phyloP scores from a whole-genome alignment of 2,797 vertebrate genomes.

The Enteromius trimaculatus region DNA sequence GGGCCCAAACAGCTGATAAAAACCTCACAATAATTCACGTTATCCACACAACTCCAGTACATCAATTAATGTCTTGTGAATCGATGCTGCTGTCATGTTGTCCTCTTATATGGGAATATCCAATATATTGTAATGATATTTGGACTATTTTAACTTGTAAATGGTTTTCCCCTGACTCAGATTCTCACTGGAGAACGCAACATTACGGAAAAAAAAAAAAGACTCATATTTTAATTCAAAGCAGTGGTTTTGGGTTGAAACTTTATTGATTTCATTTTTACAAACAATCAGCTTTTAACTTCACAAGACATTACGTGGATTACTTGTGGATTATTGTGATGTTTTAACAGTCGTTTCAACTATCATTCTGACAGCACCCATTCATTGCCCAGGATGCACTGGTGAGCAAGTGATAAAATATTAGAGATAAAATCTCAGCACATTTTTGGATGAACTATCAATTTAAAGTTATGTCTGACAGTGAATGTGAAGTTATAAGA shows the following conservation, averaged over 20 bases:
- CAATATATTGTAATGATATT: too few species aligned
- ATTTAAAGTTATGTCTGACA: background rate
- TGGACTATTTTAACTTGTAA: background rate
- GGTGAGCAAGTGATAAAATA: background rate
- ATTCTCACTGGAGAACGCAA: background rate
- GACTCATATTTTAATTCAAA: background rate
- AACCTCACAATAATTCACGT: background rate
- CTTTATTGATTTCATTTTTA: background rate
- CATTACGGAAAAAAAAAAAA: background rate
- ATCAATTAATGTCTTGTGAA: background rate
- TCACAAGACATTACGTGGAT: background rate
- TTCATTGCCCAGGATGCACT: background rate
- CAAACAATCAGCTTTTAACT: background rate
- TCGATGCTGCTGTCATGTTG: background rate
- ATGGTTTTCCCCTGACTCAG: background rate
- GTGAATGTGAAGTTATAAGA: background rate
- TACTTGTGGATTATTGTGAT: background rate
- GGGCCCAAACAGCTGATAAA: background rate
- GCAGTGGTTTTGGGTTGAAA: background rate
- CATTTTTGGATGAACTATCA: background rate
- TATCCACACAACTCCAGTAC: background rate
- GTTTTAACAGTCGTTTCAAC: background rate
- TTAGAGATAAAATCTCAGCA: background rate
- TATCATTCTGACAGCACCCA: background rate
- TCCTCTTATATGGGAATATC: background rate